Evolutionary conservation across 2,113 vertebrate species (phyloP), one percentile per base, ranked within the genome.

Genomic region (Salvator merianae): DNA sequence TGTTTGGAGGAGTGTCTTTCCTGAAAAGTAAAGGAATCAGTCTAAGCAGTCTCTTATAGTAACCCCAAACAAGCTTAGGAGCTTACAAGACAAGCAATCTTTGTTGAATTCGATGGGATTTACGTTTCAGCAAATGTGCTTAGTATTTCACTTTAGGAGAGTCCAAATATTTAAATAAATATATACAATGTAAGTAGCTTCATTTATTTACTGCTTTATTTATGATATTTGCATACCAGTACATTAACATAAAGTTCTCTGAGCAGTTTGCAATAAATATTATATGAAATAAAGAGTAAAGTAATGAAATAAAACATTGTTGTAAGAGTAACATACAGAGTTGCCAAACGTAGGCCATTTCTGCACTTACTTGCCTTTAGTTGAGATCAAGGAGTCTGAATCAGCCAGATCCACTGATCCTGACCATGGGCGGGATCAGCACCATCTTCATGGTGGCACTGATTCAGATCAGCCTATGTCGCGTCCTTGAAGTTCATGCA

Each of bases 141-240:
- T 69, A 63, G 77, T 2, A 20, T 63, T 78, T 34, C 76, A 78
- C 34, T 78, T 5, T 5, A 28, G 32, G 68, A 73, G 5, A 80
- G 47, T 7, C 9, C 50, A 10, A 55, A 16, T 4, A 20, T 8
- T 5, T 18, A 68, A 36, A 80, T 38, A 68, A 1, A 0, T 55
- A 12, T 13, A 24, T 8, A 88, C 32, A 9, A 30, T 53, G 85
- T 36, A 77, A 65, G 20, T 7, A 55, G 71, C 47, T 71, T 24
- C 55, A 53, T 28, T 77, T n/a, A 53, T 66, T 34, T 86, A 69
- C 43, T 47, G 43, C 43, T 47, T 47, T 47, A 47, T 47, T 47
- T 47, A 47, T 47, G 43, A 47, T 47, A 89, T 71, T 89, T 88
- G 75, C 53, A 38, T 7, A 1, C 4, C n/a, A n/a, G 65, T 68